A percentile compares a stretch with the other conserved stretches of the same genome.
phyloP scores from a whole-genome alignment of 2,797 vertebrate genomes.

The Fundulus diaphanus region DNA sequence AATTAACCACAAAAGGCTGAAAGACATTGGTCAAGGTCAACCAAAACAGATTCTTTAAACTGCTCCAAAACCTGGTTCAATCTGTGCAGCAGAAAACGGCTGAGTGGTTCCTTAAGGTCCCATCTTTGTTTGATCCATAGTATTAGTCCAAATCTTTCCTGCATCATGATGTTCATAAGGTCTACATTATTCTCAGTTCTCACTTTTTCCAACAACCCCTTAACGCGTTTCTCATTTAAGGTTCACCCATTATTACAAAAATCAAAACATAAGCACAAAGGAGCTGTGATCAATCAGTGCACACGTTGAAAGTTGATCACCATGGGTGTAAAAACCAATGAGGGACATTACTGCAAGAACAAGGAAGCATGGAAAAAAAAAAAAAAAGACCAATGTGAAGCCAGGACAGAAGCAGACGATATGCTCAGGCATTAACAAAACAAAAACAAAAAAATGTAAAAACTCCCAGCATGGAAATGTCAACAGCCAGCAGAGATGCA shows the following conservation, averaged over 20 bases:
- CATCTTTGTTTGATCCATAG: slow-evolving; percentile 24
- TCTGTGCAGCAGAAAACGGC: slow-evolving; percentile 26
- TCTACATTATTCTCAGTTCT: slow-evolving; percentile 28
- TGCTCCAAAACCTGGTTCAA: slow-evolving; percentile 27
- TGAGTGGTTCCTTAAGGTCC: slow-evolving; percentile 13
- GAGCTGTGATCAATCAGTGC: slow-evolving; percentile 49
- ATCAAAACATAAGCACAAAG: slow-evolving; percentile 45
- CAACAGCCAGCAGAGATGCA: slow-evolving; percentile 61
- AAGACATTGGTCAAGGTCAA: slow-evolving; percentile 14
- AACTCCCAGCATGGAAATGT: slow-evolving; percentile 58
- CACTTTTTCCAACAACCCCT: slow-evolving; percentile 45
- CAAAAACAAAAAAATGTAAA: slow-evolving; percentile 1
- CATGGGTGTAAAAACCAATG: slow-evolving; percentile 49
- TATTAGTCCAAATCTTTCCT: slow-evolving; percentile 41
- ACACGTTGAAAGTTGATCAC: slow-evolving; percentile 25
- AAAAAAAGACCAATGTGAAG: slow-evolving; percentile 52
- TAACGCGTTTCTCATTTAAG: slow-evolving; percentile 51
- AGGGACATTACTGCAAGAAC: slow-evolving; percentile 63
- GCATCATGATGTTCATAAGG: slow-evolving; percentile 30
- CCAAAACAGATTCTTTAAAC: slow-evolving; percentile 6
- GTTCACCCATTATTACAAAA: slow-evolving; percentile 44
- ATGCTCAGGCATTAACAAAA: slow-evolving; percentile 59
- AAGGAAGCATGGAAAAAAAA: slow-evolving; percentile 64
- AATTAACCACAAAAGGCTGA: slow-evolving; percentile 11
- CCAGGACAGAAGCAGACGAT: slow-evolving; percentile 65